Evolutionary conservation across 2,888 invertebrate genomes (phyloP).

Genomic region (Drosophila testacea): DNA sequence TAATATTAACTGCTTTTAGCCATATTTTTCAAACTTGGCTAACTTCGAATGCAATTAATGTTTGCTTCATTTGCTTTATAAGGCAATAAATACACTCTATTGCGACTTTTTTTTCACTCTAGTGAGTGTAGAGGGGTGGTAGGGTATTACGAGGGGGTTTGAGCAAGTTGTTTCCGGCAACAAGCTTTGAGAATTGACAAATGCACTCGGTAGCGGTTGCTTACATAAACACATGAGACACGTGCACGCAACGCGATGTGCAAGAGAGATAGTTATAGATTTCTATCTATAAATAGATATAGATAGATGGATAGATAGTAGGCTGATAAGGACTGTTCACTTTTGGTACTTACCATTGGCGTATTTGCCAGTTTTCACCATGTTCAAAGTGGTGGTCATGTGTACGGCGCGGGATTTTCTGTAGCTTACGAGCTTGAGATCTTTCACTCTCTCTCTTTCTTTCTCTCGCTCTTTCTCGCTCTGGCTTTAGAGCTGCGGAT

Average conservation of each 20-base stretch:
- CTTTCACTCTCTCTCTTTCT: constrained; percentile 1
- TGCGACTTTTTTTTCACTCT: constrained; percentile 5
- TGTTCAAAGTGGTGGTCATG: constrained; percentile 75
- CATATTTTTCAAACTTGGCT: constrained; percentile 24
- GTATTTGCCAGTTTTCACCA: constrained; percentile 83
- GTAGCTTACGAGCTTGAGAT: constrained; percentile 22
- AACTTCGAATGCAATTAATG: constrained; percentile 50
- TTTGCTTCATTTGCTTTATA: constrained; percentile 42
- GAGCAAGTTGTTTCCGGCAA: constrained; percentile 51
- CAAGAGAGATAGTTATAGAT: constrained; percentile 1
- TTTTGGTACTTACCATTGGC: constrained; percentile 77
- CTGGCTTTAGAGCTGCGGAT: constrained; percentile 9
- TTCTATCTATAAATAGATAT: no score
- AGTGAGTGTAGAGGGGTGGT: neutral
- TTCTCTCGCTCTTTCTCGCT: constrained; percentile 1
- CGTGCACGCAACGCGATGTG: constrained; percentile 49
- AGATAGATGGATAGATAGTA: neutral
- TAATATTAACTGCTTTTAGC: constrained; percentile 28
- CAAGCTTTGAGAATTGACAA: constrained; percentile 29
- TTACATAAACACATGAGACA: constrained; percentile 67
- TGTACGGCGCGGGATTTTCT: constrained; percentile 65
- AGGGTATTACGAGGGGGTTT: neutral
- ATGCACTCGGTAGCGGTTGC: constrained; percentile 15
- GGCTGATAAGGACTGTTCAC: constrained; percentile 5
- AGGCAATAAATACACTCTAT: constrained; percentile 13